Evolutionary conservation across 1,140 invertebrate species (phyloP), one percentile per base, ranked within the genome.

Genomic region (Saccostrea echinata): DNA sequence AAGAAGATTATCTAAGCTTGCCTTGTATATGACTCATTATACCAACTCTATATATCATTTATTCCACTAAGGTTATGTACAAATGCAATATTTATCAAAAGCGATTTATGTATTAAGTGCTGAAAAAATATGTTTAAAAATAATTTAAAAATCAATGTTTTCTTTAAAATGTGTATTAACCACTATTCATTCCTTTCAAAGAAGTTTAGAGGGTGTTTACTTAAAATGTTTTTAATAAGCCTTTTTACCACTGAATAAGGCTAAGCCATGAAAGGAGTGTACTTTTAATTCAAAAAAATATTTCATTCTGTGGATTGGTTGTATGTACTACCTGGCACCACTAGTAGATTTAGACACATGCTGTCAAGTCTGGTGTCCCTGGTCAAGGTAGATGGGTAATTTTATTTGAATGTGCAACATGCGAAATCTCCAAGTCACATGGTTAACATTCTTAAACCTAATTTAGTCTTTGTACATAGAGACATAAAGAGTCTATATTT

Each of bases 71-170:
- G 24, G 13, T 76, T 24, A 13, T 76, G 68, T 27, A 76, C 30
- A 30, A 76, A 30, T 30, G 27, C 68, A 76, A 61, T 61, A 76
- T 30, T 76, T 33, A 76, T 33, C 68, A 76, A 33, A 76, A 35
- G 68, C 24, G 68, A 18, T 76, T 76, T 76, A 76, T 4, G 27
- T 33, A 76, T 76, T 33, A 76, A 16, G 68, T 33, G 24, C 16
- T 76, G 27, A 27, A 76, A 71, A 30, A 76, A 76, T 76, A 76
- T 33, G 6, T 61, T 64, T 21, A 64, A 64, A 24, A 21, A 24
- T 64, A 18, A 64, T 64, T 64, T 64, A 64, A 64, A 76, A 76
- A 76, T 76, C 68, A 76, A 76, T 76, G 27, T 76, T 12, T 76
- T 12, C 27, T 76, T 27, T 13, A 30, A 27, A 11, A 76, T 76